Percentiles rank a stretch among this genome's conserved stretches.
phyloP scores from a whole-genome alignment of 2,888 invertebrate species.

The Neoaliturus tenellus region DNA sequence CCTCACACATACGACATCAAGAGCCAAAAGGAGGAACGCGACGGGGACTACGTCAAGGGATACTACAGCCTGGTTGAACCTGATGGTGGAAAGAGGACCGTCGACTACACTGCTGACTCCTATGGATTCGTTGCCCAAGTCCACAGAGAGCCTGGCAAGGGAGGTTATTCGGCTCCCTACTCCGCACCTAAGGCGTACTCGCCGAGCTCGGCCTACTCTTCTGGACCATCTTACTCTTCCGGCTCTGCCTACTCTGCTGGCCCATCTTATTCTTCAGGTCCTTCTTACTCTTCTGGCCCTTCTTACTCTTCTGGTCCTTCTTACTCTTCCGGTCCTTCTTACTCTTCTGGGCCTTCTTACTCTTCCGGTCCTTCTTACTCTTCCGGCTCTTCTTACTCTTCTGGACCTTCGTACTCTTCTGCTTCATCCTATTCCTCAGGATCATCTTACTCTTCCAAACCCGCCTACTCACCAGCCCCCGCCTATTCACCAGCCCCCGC shows the following conservation, averaged over 20 bases:
- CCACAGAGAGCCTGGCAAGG: conserved; percentile 62
- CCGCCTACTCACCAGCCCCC: not conserved
- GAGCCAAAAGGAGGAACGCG: conserved; percentile 65
- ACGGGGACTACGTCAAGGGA: conserved; percentile 66
- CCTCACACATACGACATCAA: conserved; percentile 66
- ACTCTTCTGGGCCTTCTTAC: conserved; percentile 2
- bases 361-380: not conserved
- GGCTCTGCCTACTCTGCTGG: not conserved
- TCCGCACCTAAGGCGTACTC: conserved; percentile 23
- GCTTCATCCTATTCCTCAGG: not conserved
- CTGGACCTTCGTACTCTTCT: not conserved
- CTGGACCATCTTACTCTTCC: not conserved
- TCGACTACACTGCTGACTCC: conserved; percentile 67
- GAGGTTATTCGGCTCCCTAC: conserved; percentile 46
- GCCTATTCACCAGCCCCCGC: not conserved
- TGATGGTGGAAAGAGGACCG: conserved; percentile 55
- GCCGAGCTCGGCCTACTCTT: not conserved
- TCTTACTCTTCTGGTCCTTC: conserved; percentile 7
- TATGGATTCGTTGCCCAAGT: conserved; percentile 68
- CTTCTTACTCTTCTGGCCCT: not conserved
- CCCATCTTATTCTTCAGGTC: conserved; percentile 12
- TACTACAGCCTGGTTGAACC: conserved; percentile 63
- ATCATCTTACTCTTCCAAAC: not conserved
- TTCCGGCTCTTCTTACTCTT: not conserved
- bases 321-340: not conserved